phyloP scores from a whole-genome alignment of 2,797 vertebrate species.

The Myiotriccus ornatus region DNA sequence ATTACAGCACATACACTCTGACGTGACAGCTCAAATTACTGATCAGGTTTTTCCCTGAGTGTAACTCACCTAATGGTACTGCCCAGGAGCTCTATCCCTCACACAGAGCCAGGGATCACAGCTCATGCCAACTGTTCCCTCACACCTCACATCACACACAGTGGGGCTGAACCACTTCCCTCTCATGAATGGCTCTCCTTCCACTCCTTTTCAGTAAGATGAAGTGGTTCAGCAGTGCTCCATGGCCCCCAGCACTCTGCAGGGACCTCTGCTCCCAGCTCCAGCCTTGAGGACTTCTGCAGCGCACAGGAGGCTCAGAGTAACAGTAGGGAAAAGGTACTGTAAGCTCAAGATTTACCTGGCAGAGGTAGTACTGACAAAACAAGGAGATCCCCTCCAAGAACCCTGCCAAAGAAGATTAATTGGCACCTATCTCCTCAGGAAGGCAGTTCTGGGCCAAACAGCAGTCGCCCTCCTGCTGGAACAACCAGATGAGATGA shows the following conservation, averaged over 20 bases:
- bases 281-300: background rate
- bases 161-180: accelerated
- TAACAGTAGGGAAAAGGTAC: background rate
- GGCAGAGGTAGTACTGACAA: background rate
- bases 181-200: background rate
- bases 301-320: background rate
- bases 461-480: background rate
- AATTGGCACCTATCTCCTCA: too few relatives aligned
- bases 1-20: background rate
- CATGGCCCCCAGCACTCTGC: background rate
- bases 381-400: background rate
- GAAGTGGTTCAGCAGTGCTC: background rate
- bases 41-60: accelerated
- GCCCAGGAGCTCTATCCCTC: accelerated
- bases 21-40: background rate
- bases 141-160: accelerated
- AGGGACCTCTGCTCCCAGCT: background rate
- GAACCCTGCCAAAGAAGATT: background rate
- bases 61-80: accelerated
- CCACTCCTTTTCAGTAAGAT: accelerated
- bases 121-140: background rate
- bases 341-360: background rate
- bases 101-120: background rate
- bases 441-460: background rate
- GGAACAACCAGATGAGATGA: background rate